These are phyloP conservation scores for Epinotia ramella DNA, from an alignment of 2,888 invertebrate genomes.

Conservation along the genomic window DNA sequence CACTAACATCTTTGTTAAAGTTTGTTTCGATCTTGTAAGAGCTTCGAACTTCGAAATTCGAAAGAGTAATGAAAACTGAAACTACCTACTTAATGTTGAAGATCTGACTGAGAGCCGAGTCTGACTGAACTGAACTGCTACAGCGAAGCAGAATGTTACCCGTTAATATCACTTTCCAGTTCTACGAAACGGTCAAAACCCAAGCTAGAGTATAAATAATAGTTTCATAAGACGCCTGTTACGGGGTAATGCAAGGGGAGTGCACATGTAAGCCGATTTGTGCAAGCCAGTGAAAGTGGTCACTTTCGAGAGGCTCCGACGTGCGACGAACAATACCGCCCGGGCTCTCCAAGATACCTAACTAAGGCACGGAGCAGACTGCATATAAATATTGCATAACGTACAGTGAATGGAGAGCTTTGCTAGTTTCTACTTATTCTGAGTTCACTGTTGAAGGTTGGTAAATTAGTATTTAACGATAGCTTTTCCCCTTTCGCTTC, in stretches of 20 bases:
- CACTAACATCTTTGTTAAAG: not conserved
- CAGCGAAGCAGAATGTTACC: not conserved
- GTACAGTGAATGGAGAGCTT: not conserved
- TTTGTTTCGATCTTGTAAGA: not conserved
- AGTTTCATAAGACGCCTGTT: conserved; percentile 1
- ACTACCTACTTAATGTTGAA: not conserved
- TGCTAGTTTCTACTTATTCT: not conserved
- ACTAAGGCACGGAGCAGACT: conserved; percentile 26
- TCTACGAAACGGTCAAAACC: not conserved
- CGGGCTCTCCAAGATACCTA: conserved; percentile 36
- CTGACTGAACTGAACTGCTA: not conserved
- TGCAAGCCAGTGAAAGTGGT: conserved; percentile 68
- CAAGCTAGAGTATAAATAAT: not conserved
- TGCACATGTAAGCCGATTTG: conserved; percentile 58
- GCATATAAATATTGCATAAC: conserved; percentile 6
- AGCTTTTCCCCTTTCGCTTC: too few relatives aligned
- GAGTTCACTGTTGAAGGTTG: not conserved
- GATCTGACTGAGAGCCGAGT: not conserved
- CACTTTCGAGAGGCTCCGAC: conserved; percentile 62
- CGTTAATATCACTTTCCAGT: not conserved
- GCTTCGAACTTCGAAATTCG: not conserved
- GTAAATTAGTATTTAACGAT: not conserved
- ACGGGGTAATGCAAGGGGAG: conserved; percentile 37
- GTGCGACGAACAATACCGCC: conserved; percentile 48
- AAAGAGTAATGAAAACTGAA: not conserved